phyloP scores from a whole-genome alignment of 2,888 invertebrate genomes.

The Drosophila subquinaria region DNA sequence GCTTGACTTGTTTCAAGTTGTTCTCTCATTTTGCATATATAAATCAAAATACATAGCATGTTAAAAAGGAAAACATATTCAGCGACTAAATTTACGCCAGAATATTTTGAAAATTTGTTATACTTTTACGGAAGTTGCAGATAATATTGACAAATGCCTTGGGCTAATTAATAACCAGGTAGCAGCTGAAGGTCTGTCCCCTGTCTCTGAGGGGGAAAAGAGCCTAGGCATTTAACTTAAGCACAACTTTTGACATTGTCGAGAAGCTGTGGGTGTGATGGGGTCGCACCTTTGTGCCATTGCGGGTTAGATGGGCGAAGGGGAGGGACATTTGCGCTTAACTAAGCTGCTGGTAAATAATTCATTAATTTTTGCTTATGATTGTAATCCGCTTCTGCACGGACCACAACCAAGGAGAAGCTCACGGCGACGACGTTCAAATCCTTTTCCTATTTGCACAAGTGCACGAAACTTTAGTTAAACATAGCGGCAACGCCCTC shows the following conservation, averaged over 20 bases:
- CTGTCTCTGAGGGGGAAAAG: constrained; percentile 12
- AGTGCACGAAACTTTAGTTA: constrained; percentile 74
- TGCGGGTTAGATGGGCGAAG: neutral
- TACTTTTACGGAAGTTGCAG: constrained; percentile 47
- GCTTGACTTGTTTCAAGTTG: constrained; percentile 48
- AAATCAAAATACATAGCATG: constrained; percentile 42
- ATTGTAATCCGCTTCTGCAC: constrained; percentile 78
- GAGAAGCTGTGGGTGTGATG: constrained; percentile 14
- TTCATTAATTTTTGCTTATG: constrained; percentile 83
- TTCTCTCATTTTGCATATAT: constrained; percentile 38
- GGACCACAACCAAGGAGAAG: constrained; percentile 41
- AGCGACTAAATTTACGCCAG: constrained; percentile 24
- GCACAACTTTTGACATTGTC: constrained; percentile 61
- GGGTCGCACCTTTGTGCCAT: constrained; percentile 21
- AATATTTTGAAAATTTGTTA: constrained; percentile 40
- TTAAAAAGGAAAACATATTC: constrained; percentile 15
- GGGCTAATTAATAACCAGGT: constrained; percentile 68
- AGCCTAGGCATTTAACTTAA: constrained; percentile 51
- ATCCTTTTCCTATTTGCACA: constrained; percentile 75
- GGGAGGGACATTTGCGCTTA: constrained; percentile 49
- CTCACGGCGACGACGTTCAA: constrained; percentile 51
- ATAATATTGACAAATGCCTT: constrained; percentile 74
- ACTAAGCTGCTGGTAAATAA: constrained; percentile 82
- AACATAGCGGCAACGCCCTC: constrained; percentile 64
- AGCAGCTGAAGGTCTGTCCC: constrained; percentile 44